Percentiles rank a stretch among this genome's conserved stretches.
phyloP scores from a whole-genome alignment of 2,888 invertebrate genomes.

The Mesorhabditis sp. region DNA sequence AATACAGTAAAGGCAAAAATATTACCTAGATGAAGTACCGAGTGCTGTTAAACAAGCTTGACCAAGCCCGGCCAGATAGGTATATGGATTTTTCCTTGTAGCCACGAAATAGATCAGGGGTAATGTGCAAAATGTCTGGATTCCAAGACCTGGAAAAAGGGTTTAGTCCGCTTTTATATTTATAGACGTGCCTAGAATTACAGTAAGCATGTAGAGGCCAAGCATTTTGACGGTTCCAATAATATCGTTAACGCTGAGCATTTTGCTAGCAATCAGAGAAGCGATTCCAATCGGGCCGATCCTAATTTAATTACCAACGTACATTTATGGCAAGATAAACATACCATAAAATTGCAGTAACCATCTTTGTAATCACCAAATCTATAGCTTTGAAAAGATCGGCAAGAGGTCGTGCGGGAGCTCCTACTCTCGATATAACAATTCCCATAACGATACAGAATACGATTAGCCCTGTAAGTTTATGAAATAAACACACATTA shows the following conservation, averaged over 20 bases:
- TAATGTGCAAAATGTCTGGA: slow-evolving; percentile 67
- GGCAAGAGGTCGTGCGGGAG: slow-evolving; percentile 73
- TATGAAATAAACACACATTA: background rate
- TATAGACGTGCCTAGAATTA: slow-evolving; percentile 57
- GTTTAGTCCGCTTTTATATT: too few species aligned
- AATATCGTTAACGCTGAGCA: slow-evolving; percentile 64
- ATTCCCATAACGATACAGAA: slow-evolving; percentile 85
- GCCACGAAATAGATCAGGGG: slow-evolving; percentile 66
- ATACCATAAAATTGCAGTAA: slow-evolving; percentile 82
- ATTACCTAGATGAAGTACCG: slow-evolving; percentile 68
- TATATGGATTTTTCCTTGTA: slow-evolving; percentile 58
- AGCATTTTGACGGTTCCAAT: slow-evolving; percentile 66
- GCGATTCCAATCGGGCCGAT: slow-evolving; percentile 72
- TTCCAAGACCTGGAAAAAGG: slow-evolving; percentile 61
- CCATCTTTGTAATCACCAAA: slow-evolving; percentile 84
- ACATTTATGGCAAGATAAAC: slow-evolving; percentile 13
- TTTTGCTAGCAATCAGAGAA: slow-evolving; percentile 70
- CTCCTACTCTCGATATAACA: slow-evolving; percentile 78
- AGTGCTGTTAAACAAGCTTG: slow-evolving; percentile 69
- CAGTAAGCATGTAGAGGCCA: slow-evolving; percentile 68
- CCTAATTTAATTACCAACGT: slow-evolving; percentile 59
- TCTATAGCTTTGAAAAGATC: slow-evolving; percentile 80
- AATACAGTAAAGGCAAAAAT: background rate
- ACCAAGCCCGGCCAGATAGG: slow-evolving; percentile 64
- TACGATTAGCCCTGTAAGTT: slow-evolving; percentile 48